Evolutionary conservation across 1,140 invertebrate species (phyloP), one percentile per base, ranked within the genome.

Genomic region (Macrobrachium nipponense): DNA sequence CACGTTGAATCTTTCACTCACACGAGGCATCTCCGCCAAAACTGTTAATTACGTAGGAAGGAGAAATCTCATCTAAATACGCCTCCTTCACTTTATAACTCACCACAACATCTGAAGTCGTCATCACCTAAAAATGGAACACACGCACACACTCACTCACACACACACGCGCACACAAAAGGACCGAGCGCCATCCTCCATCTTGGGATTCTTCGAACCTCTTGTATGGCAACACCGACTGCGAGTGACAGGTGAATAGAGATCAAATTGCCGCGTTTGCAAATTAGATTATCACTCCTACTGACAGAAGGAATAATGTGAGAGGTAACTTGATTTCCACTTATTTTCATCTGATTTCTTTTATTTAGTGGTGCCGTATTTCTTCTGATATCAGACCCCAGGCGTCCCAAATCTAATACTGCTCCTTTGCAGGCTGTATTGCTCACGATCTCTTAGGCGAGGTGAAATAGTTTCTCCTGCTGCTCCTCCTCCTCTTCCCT

Each of bases 181-280:
- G 51, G 51, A 76, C 44, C 18, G 15, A 20, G 23, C n/a, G 14
- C 68, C 18, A 36, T 27, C 8, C n/a, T 68, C 27, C 64, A n/a
- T 68, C 15, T 20, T 27, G n/a, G 64, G 23, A 23, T 17, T 36
- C 70, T 73, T 18, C 43, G 27, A 20, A 44, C 61, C 60, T 27
- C 23, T 70, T 79, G 84, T 80, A 86, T 86, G 76, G 80, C 77
- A 80, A 80, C 80, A 80, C 73, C 68, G 77, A 72, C 80, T 79
- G 75, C 23, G 64, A 82, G 68, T 85, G 87, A 88, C 87, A 85
- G 82, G 77, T 88, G 82, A 88, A 88, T 85, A 88, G 87, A 79
- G 87, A 88, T 88, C 87, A 88, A 88, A 83, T 88, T 84, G 81
- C 77, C 78, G 64, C 66, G 75, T 84, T 84, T 84, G 81, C 64